These are phyloP conservation scores for Jordanella pulchra DNA, from an alignment of 2,797 vertebrate genomes.

Conservation along the genomic window DNA sequence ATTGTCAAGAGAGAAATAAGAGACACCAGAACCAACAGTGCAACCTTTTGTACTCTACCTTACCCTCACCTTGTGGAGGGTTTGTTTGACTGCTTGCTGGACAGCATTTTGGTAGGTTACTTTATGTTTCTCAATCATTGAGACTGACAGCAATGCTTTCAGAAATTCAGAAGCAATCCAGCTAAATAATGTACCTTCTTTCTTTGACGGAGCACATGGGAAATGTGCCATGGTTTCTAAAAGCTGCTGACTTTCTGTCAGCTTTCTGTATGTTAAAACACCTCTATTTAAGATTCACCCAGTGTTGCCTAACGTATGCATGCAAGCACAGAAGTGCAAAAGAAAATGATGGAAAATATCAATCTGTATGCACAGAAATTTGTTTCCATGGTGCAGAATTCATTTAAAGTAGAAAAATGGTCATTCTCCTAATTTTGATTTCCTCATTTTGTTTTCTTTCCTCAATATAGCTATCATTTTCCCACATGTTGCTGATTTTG, in stretches of 20 bases:
- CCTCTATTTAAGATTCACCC: constrained; percentile 53
- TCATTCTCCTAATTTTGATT: constrained; percentile 9
- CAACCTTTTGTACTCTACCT: neutral
- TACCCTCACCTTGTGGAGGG: neutral
- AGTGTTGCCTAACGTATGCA: constrained; percentile 39
- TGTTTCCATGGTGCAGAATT: constrained; percentile 17
- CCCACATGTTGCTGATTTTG: constrained; percentile 61
- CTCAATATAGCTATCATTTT: constrained; percentile 49
- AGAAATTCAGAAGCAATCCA: constrained; percentile 5
- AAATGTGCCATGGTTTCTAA: constrained; percentile 33
- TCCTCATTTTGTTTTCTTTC: constrained; percentile 38
- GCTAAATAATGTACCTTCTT: constrained; percentile 36
- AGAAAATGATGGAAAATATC: constrained; percentile 48
- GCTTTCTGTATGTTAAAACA: constrained; percentile 61
- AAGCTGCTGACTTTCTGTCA: constrained; percentile 56
- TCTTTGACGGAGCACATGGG: constrained; percentile 38
- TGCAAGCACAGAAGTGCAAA: constrained; percentile 34
- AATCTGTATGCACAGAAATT: constrained; percentile 30
- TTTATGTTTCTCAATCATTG: constrained; percentile 19
- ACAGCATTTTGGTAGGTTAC: constrained; percentile 14
- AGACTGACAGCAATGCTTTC: constrained; percentile 7
- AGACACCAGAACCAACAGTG: too few species aligned
- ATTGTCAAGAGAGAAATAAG: too few species aligned
- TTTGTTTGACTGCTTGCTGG: neutral
- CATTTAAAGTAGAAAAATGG: constrained; percentile 34